Evolutionary conservation across 2,797 vertebrate species (phyloP).

Genomic region (Carduelis carduelis): DNA sequence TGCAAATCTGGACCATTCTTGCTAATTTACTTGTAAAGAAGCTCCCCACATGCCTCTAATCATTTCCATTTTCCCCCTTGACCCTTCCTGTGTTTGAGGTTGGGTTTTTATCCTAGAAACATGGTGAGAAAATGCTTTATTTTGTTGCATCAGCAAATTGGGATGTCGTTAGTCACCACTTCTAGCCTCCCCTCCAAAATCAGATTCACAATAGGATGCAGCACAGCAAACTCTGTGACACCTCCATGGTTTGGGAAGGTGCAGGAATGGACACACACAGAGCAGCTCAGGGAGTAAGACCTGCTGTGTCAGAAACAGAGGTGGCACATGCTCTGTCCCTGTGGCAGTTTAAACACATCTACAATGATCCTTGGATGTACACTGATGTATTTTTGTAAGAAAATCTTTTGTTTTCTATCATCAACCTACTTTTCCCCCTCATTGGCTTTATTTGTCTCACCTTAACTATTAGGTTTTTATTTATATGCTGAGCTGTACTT

Average conservation of each 20-base stretch:
- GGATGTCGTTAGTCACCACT: background rate
- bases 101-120: slow-evolving; percentile 9
- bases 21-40: slow-evolving; percentile 47
- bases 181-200: background rate
- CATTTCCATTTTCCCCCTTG: slow-evolving; percentile 56
- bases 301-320: background rate
- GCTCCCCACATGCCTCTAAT: slow-evolving; percentile 52
- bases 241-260: accelerated
- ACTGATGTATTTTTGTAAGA: background rate
- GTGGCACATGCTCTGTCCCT: accelerated
- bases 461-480: background rate
- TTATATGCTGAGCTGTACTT: background rate
- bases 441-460: background rate
- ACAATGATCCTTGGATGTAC: background rate
- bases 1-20: slow-evolving; percentile 55
- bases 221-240: background rate
- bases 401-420: background rate
- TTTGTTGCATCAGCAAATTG: slow-evolving; percentile 18
- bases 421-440: background rate
- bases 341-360: background rate
- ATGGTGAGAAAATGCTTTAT: background rate
- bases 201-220: background rate
- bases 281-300: accelerated
- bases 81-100: slow-evolving; percentile 8
- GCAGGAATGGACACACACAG: background rate